Conservation (phyloP, 2,113 vertebrate species). For the Datnioides undecimradiatus region DNA sequence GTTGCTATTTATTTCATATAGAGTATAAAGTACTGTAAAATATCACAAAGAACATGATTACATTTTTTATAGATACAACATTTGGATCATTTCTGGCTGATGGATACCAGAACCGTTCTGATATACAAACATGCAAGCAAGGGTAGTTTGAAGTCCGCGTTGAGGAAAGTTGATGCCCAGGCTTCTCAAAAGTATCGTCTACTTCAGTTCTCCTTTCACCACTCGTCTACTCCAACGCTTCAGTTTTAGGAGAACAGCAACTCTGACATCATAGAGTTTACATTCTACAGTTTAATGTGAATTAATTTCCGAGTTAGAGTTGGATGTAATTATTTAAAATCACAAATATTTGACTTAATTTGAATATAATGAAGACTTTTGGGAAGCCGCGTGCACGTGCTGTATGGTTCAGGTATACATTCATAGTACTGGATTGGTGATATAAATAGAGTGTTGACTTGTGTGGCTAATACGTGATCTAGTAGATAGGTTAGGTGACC, state of each 20-base stretch:
- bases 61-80: conserved; percentile 66
- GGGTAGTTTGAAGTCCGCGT: conserved; percentile 5
- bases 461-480: conserved; percentile 65
- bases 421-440: conserved; percentile 27
- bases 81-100: conserved; percentile 52
- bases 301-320: not conserved
- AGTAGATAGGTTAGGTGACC: conserved; percentile 72
- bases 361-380: not conserved
- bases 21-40: conserved; percentile 75
- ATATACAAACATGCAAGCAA: conserved; percentile 50
- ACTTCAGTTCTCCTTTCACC: not conserved
- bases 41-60: conserved; percentile 73
- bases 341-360: not conserved
- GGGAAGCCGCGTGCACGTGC: conserved; percentile 15
- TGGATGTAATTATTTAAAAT: not conserved
- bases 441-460: conserved; percentile 64
- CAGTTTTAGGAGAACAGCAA: not conserved
- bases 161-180: not conserved
- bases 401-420: conserved; percentile 41
- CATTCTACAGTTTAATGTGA: conserved; percentile 1
- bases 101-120: conserved; percentile 26
- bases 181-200: conserved; percentile 25
- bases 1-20: conserved; percentile 75
- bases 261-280: conserved; percentile 3
- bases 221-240: not conserved